Evolutionary conservation across 2,888 invertebrate species (phyloP).

Genomic region (Phymatocera aterrima): DNA sequence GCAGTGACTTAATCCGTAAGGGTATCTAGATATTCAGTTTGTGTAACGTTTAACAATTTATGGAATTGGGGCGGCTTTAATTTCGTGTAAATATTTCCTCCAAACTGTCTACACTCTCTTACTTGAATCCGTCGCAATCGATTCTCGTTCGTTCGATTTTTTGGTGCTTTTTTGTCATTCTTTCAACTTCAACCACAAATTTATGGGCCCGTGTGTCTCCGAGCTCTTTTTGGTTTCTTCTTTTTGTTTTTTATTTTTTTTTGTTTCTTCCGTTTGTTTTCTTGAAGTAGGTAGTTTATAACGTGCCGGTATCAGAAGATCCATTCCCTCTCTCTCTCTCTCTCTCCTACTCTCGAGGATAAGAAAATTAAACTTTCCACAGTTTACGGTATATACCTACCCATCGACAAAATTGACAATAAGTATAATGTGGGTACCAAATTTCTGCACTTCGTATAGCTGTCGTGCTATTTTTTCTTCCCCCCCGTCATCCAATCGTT

Average conservation of each 20-base stretch:
- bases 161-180: no score
- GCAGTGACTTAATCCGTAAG: conserved; percentile 62
- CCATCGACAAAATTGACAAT: background rate
- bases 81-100: conserved; percentile 32
- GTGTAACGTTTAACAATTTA: conserved; percentile 49
- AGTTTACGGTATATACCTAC: no score
- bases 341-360: background rate
- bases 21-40: conserved; percentile 54
- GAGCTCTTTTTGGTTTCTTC: background rate
- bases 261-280: background rate
- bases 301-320: background rate
- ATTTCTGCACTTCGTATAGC: background rate
- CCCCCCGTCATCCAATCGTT: background rate
- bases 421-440: no score
- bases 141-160: conserved; percentile 29
- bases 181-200: no score
- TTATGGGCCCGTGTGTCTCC: no score
- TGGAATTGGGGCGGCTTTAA: conserved; percentile 33
- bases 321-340: background rate
- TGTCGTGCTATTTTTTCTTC: conserved; percentile 16
- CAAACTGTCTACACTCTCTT: background rate
- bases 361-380: no score
- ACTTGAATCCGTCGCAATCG: conserved; percentile 36
- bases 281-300: background rate
- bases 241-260: conserved; percentile 20